A percentile compares a stretch with the other conserved stretches of the same genome.
Evolutionary conservation across 2,888 invertebrate species (phyloP).

Genomic region (Empis livida): DNA sequence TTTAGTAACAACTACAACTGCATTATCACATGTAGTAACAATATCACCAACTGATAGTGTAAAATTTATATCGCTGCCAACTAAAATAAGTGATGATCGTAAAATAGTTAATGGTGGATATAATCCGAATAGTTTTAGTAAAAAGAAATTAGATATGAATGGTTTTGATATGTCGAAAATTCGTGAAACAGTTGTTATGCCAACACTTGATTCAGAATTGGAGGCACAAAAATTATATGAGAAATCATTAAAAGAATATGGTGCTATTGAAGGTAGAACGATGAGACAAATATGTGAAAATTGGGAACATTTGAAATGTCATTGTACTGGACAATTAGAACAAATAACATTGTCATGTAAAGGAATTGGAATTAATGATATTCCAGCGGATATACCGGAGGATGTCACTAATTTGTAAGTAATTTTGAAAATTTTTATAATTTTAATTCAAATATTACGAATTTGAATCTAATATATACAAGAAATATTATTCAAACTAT

Average conservation of each 20-base stretch:
- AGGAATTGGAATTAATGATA: conserved; percentile 27
- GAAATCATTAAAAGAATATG: conserved; percentile 29
- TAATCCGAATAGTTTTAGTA: conserved; percentile 5
- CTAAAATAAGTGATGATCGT: neutral
- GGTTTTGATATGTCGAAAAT: conserved; percentile 6
- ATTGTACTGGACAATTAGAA: conserved; percentile 28
- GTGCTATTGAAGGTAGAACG: conserved; percentile 16
- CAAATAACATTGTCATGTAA: conserved; percentile 30
- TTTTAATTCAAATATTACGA: too few relatives aligned
- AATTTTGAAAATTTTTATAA: conserved; percentile 10
- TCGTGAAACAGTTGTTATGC: conserved; percentile 32
- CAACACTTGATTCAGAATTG: conserved; percentile 31
- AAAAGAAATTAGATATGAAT: conserved; percentile 16
- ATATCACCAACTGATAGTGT: neutral
- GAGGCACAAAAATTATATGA: conserved; percentile 34
- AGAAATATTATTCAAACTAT: too few relatives aligned
- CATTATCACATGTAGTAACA: neutral
- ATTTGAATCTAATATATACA: too few relatives aligned
- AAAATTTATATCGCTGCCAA: neutral
- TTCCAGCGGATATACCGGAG: conserved; percentile 30
- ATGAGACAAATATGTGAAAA: conserved; percentile 26
- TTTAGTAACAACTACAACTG: neutral
- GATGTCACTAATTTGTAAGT: conserved; percentile 32
- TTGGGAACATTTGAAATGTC: conserved; percentile 29
- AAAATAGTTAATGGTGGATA: neutral